Base-by-base conservation (phyloP, 2,888 invertebrate species). In the Temnothorax ravouxi region DNA sequence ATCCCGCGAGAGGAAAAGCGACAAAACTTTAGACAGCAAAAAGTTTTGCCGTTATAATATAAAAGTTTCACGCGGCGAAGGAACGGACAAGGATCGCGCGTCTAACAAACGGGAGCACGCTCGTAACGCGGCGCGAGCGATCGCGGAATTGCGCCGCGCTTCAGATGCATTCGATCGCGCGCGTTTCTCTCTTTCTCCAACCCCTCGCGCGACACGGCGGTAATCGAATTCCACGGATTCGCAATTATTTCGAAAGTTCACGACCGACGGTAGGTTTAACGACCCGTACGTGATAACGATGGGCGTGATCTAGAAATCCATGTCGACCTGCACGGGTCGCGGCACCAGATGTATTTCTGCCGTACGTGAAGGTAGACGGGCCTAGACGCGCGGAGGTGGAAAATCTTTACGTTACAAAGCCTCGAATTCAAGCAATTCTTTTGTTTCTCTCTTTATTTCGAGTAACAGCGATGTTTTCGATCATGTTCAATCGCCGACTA, bases 161-260 rank as follows among this genome's bases (percentile, higher is more conserved):
- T 50, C 25, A 25, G 21, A 80, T 77, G 66, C 67, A 67, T 56
- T 77, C 56, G 54, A 77, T 56, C 54, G 77, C 21, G 21, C 21
- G 21, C 21, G 21, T 62, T 41, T 71, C 71, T n/a, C 25, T 47
- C 38, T 38, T 18, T 11, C 25, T 6, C 18, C 50, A 52, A 9
- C 21, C 21, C 52, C 9, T 47, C 25, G n/a, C 52, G 62, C 75
- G 82, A 21, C 66, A 29, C 61, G 52, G 15, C 54, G 67, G 59
- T 84, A 85, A 85, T 88, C 85, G 87, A 87, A 87, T 88, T 85
- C 77, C 85, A 87, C 84, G 85, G 85, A 83, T 85, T 81, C 69
- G 85, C 85, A 85, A 85, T 87, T 82, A 85, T 84, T 84, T 80
- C 81, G 76, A 61, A 74, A 84, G 83, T 84, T 85, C 74, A 84